Percentiles rank a stretch among this genome's conserved stretches.
Evolutionary conservation across 2,797 vertebrate species (phyloP).

Genomic region (Ctenochaetus hawaiiensis): DNA sequence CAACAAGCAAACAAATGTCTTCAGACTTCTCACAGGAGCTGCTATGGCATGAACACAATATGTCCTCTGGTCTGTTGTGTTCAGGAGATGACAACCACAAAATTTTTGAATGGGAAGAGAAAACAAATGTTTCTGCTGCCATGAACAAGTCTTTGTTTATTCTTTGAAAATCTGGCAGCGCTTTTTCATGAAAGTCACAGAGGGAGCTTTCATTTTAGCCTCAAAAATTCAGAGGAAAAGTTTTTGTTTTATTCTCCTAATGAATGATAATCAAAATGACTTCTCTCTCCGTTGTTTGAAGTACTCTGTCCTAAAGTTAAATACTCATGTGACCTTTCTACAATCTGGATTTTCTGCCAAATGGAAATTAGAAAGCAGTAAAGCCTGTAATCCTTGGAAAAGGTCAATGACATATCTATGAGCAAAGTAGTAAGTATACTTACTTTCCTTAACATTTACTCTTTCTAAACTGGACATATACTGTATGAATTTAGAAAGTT

Average conservation of each 20-base stretch:
- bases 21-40: slow-evolving; percentile 52
- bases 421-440: slow-evolving; percentile 21
- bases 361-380: slow-evolving; percentile 28
- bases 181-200: neutral
- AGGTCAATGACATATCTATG: slow-evolving; percentile 53
- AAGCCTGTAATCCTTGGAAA: slow-evolving; percentile 54
- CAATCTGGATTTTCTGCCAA: slow-evolving; percentile 45
- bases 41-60: slow-evolving; percentile 50
- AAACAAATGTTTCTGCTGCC: slow-evolving; percentile 29
- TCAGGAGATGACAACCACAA: slow-evolving; percentile 53
- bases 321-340: slow-evolving; percentile 53
- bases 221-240: neutral
- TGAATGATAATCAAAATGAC: slow-evolving; percentile 20
- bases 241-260: slow-evolving; percentile 28
- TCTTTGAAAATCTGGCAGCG: neutral
- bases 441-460: slow-evolving; percentile 27
- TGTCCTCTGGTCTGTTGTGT: slow-evolving; percentile 54
- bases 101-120: slow-evolving; percentile 20
- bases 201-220: slow-evolving; percentile 5
- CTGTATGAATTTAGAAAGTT: neutral
- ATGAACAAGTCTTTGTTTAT: slow-evolving; percentile 3
- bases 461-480: slow-evolving; percentile 5
- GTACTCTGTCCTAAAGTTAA: slow-evolving; percentile 22
- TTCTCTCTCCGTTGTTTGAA: slow-evolving; percentile 24
- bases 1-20: slow-evolving; percentile 27